A percentile compares a stretch with the other conserved stretches of the same genome.
Conservation (phyloP, 2,888 invertebrate species). For the Synergus laeviventris region DNA sequence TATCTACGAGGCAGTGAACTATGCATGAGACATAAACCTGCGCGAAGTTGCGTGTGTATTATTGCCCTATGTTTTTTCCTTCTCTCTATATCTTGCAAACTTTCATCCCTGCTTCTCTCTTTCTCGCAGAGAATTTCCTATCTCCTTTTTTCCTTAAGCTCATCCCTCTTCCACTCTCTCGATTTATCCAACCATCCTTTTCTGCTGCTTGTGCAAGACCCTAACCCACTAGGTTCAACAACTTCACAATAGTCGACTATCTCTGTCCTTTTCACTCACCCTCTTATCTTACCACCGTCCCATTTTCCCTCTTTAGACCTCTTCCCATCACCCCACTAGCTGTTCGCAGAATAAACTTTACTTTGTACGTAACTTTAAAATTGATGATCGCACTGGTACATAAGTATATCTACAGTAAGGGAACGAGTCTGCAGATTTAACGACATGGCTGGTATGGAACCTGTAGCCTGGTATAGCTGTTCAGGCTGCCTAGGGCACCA, state of each 20-base stretch:
- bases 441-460: conserved; percentile 11
- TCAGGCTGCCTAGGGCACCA: conserved; percentile 8
- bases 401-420: conserved; percentile 58
- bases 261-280: conserved; percentile 18
- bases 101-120: conserved; percentile 29
- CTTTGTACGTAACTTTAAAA: conserved; percentile 65
- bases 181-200: conserved; percentile 41
- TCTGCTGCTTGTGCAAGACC: conserved; percentile 41
- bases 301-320: conserved; percentile 30
- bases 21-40: conserved; percentile 50
- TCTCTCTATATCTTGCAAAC: not conserved
- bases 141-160: conserved; percentile 22
- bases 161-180: conserved; percentile 25
- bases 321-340: conserved; percentile 20
- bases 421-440: conserved; percentile 50
- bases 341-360: conserved; percentile 64
- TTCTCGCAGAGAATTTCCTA: not conserved
- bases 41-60: conserved; percentile 7
- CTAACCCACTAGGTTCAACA: conserved; percentile 55
- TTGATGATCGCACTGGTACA: conserved; percentile 64
- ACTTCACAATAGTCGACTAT: conserved; percentile 64
- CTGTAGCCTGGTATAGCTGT: conserved; percentile 34
- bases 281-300: conserved; percentile 33
- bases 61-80: conserved; percentile 30
- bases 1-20: conserved; percentile 49